Evolutionary conservation across 2,888 invertebrate species (phyloP), one percentile per base, ranked within the genome.

Genomic region (Hypena proboscidalis): DNA sequence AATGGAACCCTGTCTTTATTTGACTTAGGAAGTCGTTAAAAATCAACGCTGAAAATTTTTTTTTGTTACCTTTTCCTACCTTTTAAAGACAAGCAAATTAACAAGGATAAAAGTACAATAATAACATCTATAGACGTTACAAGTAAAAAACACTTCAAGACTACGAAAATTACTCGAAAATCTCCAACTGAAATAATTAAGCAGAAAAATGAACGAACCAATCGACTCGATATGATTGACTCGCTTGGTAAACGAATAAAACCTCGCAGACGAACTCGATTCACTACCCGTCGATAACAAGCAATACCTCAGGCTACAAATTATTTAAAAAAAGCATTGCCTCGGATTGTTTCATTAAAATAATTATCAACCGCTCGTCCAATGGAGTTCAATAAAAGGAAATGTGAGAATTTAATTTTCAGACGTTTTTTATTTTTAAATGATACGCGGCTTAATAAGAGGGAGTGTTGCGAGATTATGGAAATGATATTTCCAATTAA

Each of bases 221-320:
- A 17, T 17, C 17, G 17, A 14, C n/a, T 23, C 4, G 23, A 6
- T 27, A 25, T 25, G 25, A 25, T 8, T 27, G n/a, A 27, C n/a
- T 14, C n/a, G 26, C 13, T 25, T 14, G 13, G n/a, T 27, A 1
- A 27, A 15, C 29, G 8, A 29, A 15, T 29, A 27, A 27, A 27
- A 29, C 15, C n/a, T 14, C 7, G 11, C 54, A 39, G 54, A 38
- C 30, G 25, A 31, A 35, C 32, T 58, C 37, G 5, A n/a, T 37
- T 30, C 49, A 59, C 23, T 40, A 36, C 38, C 17, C 37, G 11
- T 22, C 54, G 34, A 26, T 57, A 57, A 49, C 59, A 45, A 54
- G 44, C 44, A 42, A 22, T 42, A 11, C 44, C 59, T 54, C 6
- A 27, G 15, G 57, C 44, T 2, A 57, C 37, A 32, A 54, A 39